Percentiles rank a stretch among this genome's conserved stretches.
phyloP scores from a whole-genome alignment of 2,113 vertebrate genomes.

The Callithrix jacchus region DNA sequence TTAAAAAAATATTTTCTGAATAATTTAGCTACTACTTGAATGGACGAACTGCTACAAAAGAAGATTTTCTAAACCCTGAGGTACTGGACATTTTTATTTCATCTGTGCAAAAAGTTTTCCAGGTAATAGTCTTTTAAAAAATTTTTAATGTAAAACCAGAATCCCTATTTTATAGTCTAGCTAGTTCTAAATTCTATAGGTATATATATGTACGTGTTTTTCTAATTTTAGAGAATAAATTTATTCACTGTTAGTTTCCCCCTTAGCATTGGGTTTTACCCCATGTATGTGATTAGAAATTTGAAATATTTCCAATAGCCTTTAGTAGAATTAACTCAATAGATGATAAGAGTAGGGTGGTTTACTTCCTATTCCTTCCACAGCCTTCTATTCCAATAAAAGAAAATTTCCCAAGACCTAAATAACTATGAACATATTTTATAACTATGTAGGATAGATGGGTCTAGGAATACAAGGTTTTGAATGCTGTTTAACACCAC shows the following conservation, averaged over 20 bases:
- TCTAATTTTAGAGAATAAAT: background rate
- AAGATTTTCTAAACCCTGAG: conserved; percentile 91
- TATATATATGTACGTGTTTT: background rate
- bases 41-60: conserved; percentile 88
- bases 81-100: conserved; percentile 89
- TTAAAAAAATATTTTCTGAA: background rate
- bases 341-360: background rate
- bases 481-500: background rate
- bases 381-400: background rate
- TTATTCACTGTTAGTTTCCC: background rate
- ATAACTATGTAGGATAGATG: background rate
- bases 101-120: conserved; percentile 83
- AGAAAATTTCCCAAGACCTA: background rate
- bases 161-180: background rate
- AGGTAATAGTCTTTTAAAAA: conserved; percentile 83
- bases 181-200: background rate
- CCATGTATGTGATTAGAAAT: background rate
- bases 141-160: background rate
- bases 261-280: background rate
- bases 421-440: background rate
- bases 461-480: background rate
- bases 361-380: background rate
- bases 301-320: background rate
- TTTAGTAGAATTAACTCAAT: background rate
- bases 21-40: conserved; percentile 93